Percentiles rank a stretch among this genome's conserved stretches.
These are phyloP conservation scores for Avahi laniger DNA, from an alignment of 2,797 vertebrate genomes.

Conservation along the genomic window DNA sequence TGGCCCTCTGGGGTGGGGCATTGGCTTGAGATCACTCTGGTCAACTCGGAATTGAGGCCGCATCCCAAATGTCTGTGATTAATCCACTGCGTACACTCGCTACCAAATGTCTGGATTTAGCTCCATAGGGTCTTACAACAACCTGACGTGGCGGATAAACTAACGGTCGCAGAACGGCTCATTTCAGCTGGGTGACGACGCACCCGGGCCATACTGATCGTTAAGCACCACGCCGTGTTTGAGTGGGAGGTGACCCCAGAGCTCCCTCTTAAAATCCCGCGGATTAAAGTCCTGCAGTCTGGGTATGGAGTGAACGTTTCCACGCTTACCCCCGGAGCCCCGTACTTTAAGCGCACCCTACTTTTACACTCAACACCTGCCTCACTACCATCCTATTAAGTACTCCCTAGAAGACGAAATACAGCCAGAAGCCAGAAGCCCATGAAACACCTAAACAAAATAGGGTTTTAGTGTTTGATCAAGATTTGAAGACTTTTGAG, in stretches of 20 bases:
- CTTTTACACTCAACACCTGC: background rate
- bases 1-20: background rate
- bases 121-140: rapidly evolving
- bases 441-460: background rate
- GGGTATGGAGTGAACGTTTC: too few relatives aligned
- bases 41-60: background rate
- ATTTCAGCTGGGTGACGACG: background rate
- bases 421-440: background rate
- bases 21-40: background rate
- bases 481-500: background rate
- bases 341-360: rapidly evolving
- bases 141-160: background rate
- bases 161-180: background rate
- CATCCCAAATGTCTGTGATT: background rate
- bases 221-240: rapidly evolving
- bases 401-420: background rate
- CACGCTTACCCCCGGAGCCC: rapidly evolving
- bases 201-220: background rate
- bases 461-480: background rate
- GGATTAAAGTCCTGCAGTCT: background rate
- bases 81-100: background rate
- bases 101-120: background rate
- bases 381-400: background rate
- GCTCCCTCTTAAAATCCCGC: background rate
- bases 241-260: background rate